phyloP scores from a whole-genome alignment of 2,797 vertebrate species.

The Mus minutoides region DNA sequence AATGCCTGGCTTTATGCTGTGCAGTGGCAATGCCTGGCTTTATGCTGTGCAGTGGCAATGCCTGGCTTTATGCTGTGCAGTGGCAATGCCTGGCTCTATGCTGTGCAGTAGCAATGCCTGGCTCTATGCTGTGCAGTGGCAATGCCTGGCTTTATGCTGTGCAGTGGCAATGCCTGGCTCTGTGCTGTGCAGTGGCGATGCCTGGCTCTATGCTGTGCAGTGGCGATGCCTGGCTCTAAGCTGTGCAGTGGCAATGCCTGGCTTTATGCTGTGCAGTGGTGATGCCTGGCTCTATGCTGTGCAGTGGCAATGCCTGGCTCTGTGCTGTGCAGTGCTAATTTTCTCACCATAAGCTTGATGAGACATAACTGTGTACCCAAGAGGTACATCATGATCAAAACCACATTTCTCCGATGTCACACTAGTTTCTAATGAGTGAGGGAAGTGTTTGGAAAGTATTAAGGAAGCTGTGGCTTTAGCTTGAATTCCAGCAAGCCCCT shows the following conservation, averaged over 20 bases:
- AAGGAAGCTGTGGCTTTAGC: constrained; percentile 35
- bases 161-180: background rate
- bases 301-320: background rate
- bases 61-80: too few species aligned
- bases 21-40: background rate
- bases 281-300: too few species aligned
- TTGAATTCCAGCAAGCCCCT: constrained; percentile 20
- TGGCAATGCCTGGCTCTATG: background rate
- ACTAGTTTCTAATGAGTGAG: constrained; percentile 33
- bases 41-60: background rate
- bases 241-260: background rate
- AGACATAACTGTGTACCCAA: constrained; percentile 25
- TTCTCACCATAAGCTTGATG: constrained; percentile 40
- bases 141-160: background rate
- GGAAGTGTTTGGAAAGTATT: constrained; percentile 5
- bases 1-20: too few species aligned
- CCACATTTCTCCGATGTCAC: constrained; percentile 47
- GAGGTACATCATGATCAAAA: constrained; percentile 57
- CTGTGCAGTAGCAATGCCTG: background rate
- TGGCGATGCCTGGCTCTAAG: background rate
- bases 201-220: background rate
- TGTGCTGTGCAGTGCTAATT: background rate
- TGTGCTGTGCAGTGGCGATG: background rate
- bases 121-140: too few species aligned
- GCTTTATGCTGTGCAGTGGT: background rate